Conservation (phyloP, 2,113 vertebrate species). For the Formicarius rufipectus region DNA sequence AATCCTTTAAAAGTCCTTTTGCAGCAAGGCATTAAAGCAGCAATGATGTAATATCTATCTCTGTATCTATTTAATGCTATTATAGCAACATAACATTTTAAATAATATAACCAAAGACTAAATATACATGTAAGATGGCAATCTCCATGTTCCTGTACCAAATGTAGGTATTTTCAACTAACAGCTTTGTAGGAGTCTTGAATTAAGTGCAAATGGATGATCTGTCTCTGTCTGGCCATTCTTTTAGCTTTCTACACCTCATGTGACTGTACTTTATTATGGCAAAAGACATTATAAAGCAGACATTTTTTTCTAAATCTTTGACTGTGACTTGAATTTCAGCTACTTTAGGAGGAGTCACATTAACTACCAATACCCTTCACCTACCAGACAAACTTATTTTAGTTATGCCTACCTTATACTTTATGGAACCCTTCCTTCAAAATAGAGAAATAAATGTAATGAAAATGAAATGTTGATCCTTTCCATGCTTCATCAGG, state of each 20-base stretch:
- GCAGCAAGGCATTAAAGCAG: not conserved
- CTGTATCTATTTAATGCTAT: conserved; percentile 1
- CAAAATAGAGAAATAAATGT: conserved; percentile 56
- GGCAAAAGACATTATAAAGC: not conserved
- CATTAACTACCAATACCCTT: conserved; percentile 36
- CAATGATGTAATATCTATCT: not conserved
- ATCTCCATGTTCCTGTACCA: not conserved
- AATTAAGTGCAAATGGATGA: not conserved
- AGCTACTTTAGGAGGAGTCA: conserved; percentile 13
- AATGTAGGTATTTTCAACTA: not conserved
- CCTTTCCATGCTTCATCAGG: conserved; percentile 25
- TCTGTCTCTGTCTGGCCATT: not conserved
- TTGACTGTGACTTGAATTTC: not conserved
- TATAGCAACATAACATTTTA: not conserved
- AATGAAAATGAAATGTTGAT: conserved; percentile 64
- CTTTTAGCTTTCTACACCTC: not conserved
- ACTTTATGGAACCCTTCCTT: conserved; percentile 17
- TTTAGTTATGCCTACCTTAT: conserved; percentile 14
- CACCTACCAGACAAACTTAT: conserved; percentile 32
- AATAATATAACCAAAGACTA: conserved; percentile 23
- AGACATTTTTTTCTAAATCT: not conserved
- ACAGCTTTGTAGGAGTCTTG: not conserved
- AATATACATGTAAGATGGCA: not conserved
- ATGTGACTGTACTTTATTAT: not conserved
- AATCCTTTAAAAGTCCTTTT: conserved; percentile 62